phyloP scores from a whole-genome alignment of 2,113 vertebrate genomes.

The Chaetorhynchus papuensis region DNA sequence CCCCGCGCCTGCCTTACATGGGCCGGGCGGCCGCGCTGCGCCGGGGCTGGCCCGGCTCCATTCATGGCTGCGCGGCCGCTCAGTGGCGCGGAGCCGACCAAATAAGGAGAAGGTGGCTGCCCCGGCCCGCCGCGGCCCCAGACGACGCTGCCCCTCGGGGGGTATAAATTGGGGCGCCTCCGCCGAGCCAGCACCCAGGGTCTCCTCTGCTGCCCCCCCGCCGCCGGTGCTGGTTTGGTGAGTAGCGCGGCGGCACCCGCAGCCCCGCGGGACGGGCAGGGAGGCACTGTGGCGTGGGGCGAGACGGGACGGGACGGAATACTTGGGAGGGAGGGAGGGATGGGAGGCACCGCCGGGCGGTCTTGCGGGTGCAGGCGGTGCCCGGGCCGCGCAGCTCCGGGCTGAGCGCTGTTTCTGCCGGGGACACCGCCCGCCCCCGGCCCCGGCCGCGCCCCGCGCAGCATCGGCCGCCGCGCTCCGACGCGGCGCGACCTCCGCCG shows the following conservation, averaged over 20 bases:
- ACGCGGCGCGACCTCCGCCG: not conserved
- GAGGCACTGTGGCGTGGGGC: fast-evolving
- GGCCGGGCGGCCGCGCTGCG: conserved; percentile 39
- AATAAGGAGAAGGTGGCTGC: conserved; percentile 83
- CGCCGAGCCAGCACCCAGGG: conserved; percentile 61
- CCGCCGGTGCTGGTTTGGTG: conserved; percentile 69
- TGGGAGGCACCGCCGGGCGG: not conserved
- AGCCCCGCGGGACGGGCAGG: not conserved
- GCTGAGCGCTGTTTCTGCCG: not conserved
- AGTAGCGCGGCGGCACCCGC: conserved; percentile 40
- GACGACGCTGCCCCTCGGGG: not conserved
- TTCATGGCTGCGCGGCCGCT: conserved; percentile 82
- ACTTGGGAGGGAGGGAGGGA: not conserved
- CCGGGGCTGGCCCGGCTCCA: conserved; percentile 71
- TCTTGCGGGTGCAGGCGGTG: not conserved
- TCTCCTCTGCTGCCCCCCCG: conserved; percentile 41
- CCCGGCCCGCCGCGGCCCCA: conserved; percentile 27
- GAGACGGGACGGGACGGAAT: not conserved
- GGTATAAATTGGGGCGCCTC: conserved; percentile 68
- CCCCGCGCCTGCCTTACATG: conserved; percentile 79
- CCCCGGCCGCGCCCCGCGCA: not conserved
- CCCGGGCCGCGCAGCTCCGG: not conserved
- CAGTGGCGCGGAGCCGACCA: conserved; percentile 76
- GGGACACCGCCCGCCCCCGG: no score
- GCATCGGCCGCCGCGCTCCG: not conserved